A percentile compares a stretch with the other conserved stretches of the same genome.
Evolutionary conservation across 2,113 vertebrate species (phyloP).

Genomic region (Alces alces): DNA sequence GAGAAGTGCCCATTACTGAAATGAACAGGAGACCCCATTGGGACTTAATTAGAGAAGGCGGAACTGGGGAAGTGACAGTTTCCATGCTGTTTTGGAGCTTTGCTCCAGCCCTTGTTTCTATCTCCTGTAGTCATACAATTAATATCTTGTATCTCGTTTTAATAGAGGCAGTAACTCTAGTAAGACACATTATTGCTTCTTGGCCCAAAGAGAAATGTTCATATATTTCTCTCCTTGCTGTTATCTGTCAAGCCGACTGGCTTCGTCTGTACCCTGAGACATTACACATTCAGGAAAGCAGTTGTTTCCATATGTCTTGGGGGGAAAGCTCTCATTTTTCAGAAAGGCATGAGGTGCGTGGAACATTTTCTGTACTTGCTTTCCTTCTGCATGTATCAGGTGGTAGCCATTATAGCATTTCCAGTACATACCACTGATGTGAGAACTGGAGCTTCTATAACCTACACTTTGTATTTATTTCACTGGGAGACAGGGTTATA

Average conservation of each 20-base stretch:
- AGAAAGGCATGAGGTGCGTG: conserved; percentile 50
- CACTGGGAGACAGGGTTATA: conserved; percentile 24
- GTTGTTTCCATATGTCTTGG: conserved; percentile 69
- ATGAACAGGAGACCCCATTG: conserved; percentile 63
- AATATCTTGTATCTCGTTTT: conserved; percentile 73
- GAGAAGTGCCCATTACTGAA: conserved; percentile 51
- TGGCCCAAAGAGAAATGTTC: conserved; percentile 70
- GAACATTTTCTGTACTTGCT: conserved; percentile 42
- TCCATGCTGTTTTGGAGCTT: conserved; percentile 56
- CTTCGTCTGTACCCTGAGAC: conserved; percentile 65
- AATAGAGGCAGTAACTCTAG: conserved; percentile 74
- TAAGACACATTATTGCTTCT: conserved; percentile 69
- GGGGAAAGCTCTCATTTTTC: conserved; percentile 68
- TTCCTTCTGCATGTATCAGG: conserved; percentile 23
- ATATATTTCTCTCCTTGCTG: conserved; percentile 61
- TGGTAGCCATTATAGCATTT: conserved; percentile 21
- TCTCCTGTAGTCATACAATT: conserved; percentile 69
- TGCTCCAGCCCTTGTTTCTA: conserved; percentile 38
- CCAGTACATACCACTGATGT: conserved; percentile 6
- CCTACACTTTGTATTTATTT: conserved; percentile 56
- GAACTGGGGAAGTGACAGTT: conserved; percentile 72
- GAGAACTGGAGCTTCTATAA: conserved; percentile 9
- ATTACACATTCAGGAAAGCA: conserved; percentile 68
- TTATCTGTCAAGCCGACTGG: conserved; percentile 75
- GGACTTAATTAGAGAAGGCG: conserved; percentile 77